These are phyloP conservation scores for Bucco capensis DNA, from an alignment of 2,113 vertebrate genomes.

Conservation along the genomic window DNA sequence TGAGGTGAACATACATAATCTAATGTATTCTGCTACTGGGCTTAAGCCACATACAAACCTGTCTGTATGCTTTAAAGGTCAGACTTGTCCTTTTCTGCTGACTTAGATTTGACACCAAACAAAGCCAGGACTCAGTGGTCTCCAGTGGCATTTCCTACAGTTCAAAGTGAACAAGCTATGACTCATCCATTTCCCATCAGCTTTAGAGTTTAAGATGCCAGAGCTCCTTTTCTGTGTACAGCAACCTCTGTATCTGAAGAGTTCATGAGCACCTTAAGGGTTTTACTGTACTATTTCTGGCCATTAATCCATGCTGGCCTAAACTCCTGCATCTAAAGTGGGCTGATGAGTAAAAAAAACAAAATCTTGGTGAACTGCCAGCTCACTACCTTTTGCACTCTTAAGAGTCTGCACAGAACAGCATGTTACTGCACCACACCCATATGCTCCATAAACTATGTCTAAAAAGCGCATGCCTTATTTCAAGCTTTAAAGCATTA, in stretches of 20 bases:
- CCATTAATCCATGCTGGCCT: not conserved
- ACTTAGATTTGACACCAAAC: not conserved
- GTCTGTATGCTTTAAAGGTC: not conserved
- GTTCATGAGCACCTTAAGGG: not conserved
- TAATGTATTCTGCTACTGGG: not conserved
- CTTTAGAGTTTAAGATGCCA: not conserved
- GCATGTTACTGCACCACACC: not conserved
- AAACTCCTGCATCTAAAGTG: not conserved
- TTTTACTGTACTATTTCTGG: not conserved
- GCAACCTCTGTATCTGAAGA: not conserved
- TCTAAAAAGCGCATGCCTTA: not conserved
- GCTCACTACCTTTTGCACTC: not conserved
- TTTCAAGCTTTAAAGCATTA: not conserved
- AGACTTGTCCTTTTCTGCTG: not conserved
- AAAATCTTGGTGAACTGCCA: not conserved
- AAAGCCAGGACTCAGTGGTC: not conserved
- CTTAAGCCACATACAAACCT: not conserved
- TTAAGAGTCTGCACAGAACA: not conserved
- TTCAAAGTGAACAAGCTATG: not conserved
- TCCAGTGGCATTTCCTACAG: not conserved
- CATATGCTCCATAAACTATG: not conserved
- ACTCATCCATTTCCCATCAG: not conserved
- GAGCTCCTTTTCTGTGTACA: not conserved
- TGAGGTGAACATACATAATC: not conserved
- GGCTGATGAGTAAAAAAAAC: not conserved